Percentiles rank a stretch among this genome's conserved stretches.
phyloP scores from a whole-genome alignment of 2,888 invertebrate genomes.

The Hymenopus coronatus region DNA sequence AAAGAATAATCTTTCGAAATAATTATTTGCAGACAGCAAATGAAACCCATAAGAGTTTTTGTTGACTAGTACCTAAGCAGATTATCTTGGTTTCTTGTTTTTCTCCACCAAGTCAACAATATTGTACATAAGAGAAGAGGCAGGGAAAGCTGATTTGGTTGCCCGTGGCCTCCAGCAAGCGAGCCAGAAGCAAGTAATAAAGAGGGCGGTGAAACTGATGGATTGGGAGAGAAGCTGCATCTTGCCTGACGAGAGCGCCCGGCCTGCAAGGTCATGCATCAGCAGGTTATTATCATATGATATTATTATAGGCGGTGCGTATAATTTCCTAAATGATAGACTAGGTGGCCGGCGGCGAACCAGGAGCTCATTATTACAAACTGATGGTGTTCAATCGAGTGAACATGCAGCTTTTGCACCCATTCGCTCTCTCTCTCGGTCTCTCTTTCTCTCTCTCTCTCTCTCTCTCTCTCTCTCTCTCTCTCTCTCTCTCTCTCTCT shows the following conservation, averaged over 20 bases:
- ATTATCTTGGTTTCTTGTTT: neutral
- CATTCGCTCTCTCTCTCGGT: neutral
- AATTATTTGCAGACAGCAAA: too few species aligned
- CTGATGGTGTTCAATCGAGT: constrained; percentile 6
- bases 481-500: neutral
- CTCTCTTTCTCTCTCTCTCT: neutral
- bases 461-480: neutral
- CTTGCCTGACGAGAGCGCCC: neutral
- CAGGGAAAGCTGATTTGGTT: neutral
- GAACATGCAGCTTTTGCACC: neutral
- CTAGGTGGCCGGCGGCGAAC: constrained; percentile 24
- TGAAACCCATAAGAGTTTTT: too few species aligned
- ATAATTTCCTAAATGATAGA: constrained; percentile 32
- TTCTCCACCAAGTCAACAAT: neutral
- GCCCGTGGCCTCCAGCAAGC: neutral
- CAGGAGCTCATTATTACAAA: constrained; percentile 28
- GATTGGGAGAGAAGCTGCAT: neutral
- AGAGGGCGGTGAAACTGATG: neutral
- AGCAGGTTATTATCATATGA: constrained; percentile 24
- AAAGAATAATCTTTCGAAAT: too few species aligned
- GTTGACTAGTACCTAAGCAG: too few species aligned
- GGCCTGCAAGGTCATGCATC: constrained; percentile 24
- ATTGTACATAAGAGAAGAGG: neutral
- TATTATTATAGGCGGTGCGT: constrained; percentile 32
- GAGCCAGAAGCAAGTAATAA: neutral